These are phyloP conservation scores for Atractosteus spatula DNA, from an alignment of 2,113 vertebrate genomes.

Conservation along the genomic window DNA sequence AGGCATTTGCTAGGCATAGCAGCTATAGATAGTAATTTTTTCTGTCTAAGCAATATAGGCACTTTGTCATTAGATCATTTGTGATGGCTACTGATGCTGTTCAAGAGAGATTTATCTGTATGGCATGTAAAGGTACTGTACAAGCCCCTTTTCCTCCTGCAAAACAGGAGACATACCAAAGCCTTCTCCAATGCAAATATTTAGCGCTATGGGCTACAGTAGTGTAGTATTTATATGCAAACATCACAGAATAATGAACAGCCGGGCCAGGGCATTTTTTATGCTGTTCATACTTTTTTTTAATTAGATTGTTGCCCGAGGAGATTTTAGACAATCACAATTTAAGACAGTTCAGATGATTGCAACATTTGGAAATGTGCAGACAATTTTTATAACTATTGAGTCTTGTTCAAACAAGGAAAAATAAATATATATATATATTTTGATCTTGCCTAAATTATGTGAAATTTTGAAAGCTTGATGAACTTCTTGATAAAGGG, in stretches of 20 bases:
- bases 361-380: conserved; percentile 38
- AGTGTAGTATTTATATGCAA: conserved; percentile 40
- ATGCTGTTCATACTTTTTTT: conserved; percentile 32
- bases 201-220: conserved; percentile 25
- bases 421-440: conserved; percentile 31
- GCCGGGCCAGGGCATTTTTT: conserved; percentile 26
- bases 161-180: conserved; percentile 10
- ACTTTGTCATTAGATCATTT: neutral
- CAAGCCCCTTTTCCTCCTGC: neutral
- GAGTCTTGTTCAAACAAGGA: conserved; percentile 44
- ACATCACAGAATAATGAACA: conserved; percentile 35
- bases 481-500: conserved; percentile 37
- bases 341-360: conserved; percentile 48
- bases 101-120: neutral
- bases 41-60: neutral
- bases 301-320: conserved; percentile 48
- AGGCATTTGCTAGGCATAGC: neutral
- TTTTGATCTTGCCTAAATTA: conserved; percentile 33
- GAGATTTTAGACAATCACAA: conserved; percentile 43
- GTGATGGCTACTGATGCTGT: neutral
- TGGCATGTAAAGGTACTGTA: neutral
- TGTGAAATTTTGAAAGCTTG: conserved; percentile 37
- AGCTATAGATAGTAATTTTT: neutral
- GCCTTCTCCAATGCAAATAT: conserved; percentile 20
- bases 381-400: conserved; percentile 35